Evolutionary conservation across 2,113 vertebrate species (phyloP), one percentile per base, ranked within the genome.

Genomic region (Callipepla squamata): DNA sequence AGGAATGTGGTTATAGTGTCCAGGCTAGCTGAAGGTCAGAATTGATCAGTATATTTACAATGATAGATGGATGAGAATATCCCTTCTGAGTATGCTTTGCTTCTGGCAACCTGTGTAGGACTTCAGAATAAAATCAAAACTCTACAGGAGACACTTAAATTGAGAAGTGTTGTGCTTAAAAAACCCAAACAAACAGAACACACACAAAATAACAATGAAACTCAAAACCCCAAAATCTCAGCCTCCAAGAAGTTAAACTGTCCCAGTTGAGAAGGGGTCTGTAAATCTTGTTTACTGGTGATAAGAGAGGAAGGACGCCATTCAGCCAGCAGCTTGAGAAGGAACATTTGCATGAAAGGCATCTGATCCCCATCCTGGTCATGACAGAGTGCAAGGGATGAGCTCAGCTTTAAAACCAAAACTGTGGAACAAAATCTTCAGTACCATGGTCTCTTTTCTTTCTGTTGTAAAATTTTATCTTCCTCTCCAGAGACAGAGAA

Each of bases 11-110:
- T 62, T 78, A 8, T 6, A 78, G 59, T 45, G 80, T 53, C 73
- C 50, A 74, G 80, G 47, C 63, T 38, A 6, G 84, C 1, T 86
- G 77, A 92, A 94, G 92, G 84, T 83, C 50, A 73, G 59, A 44
- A 26, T n/a, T 3, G 11, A 86, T 92, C 89, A 94, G 91, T 91
- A 78, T 57, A 80, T 36, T 70, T 83, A 53, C 80, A 83, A n/a
- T 92, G 95, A 78, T 11, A 89, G 77, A 57, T 50, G 84, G 80
- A 89, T 61, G 83, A 73, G 84, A 50, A 80, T 44, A 28, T 20
- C 40, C 74, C 73, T 91, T 66, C n/a, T 62, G 89, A 86, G 47
- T 70, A 80, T 15, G 22, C 25, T 57, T 78, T 74, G 34, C 72
- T 83, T 34, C 83, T 0, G 1, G 69, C 61, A 85, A 7, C 61